phyloP scores from a whole-genome alignment of 2,113 vertebrate species.

The Myanophis thanlyinensis region DNA sequence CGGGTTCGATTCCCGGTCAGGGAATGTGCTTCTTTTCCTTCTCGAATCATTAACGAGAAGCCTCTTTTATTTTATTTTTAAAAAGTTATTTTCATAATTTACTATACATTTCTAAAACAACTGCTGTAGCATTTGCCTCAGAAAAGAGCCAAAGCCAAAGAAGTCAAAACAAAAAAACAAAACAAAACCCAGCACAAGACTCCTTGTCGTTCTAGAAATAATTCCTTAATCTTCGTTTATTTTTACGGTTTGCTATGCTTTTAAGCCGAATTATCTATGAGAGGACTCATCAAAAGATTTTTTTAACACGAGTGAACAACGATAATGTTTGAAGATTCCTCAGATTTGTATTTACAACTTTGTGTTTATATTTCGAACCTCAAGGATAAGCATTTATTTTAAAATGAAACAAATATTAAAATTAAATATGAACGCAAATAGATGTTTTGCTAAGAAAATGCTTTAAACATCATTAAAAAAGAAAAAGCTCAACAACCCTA shows the following conservation, averaged over 20 bases:
- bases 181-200: background rate
- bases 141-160: background rate
- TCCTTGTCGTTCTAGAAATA: background rate
- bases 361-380: background rate
- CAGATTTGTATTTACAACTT: background rate
- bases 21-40: background rate
- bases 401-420: background rate
- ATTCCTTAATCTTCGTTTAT: background rate
- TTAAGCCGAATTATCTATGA: background rate
- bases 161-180: background rate
- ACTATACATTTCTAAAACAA: background rate
- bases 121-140: background rate
- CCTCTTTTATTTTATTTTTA: background rate
- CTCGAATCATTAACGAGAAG: background rate
- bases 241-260: background rate
- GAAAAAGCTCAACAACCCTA: background rate
- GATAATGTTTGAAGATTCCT: background rate
- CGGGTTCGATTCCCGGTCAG: slow-evolving; percentile 84
- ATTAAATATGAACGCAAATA: background rate
- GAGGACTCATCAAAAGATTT: too few species aligned
- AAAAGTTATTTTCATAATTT: accelerated
- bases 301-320: background rate
- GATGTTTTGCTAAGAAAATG: background rate
- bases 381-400: background rate
- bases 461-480: background rate